Conservation (phyloP, 2,113 vertebrate genomes). For the Leucopsar rothschildi region DNA sequence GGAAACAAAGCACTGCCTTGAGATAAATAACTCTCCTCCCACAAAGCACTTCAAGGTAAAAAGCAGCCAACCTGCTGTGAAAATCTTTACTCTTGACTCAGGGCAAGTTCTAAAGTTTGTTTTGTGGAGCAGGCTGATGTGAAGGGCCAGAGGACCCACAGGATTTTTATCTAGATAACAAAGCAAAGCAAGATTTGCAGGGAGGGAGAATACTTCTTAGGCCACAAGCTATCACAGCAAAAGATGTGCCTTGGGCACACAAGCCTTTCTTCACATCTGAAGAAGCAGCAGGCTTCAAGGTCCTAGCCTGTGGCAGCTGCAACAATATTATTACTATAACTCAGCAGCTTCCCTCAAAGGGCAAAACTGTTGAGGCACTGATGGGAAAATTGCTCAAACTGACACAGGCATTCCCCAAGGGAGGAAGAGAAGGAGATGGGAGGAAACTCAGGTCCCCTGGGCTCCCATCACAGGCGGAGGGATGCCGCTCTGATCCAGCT, state of each 20-base stretch:
- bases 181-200: neutral
- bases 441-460: neutral
- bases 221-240: neutral
- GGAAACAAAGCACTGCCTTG: neutral
- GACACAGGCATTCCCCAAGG: neutral
- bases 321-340: slow-evolving; percentile 53
- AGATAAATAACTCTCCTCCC: neutral
- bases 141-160: neutral
- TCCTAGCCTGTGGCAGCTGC: slow-evolving; percentile 40
- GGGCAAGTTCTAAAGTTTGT: neutral
- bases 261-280: neutral
- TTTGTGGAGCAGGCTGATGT: neutral
- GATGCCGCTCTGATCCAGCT: neutral
- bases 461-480: neutral
- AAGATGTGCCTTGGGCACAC: slow-evolving; percentile 4
- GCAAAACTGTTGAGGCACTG: neutral
- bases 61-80: neutral
- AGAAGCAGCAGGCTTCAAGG: slow-evolving; percentile 30
- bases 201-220: neutral
- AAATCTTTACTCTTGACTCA: neutral
- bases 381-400: slow-evolving; percentile 26
- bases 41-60: neutral
- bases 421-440: slow-evolving; percentile 24
- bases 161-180: neutral
- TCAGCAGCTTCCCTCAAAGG: slow-evolving; percentile 2